Evolutionary conservation across 2,888 invertebrate species (phyloP).

Genomic region (Graphium colonna): DNA sequence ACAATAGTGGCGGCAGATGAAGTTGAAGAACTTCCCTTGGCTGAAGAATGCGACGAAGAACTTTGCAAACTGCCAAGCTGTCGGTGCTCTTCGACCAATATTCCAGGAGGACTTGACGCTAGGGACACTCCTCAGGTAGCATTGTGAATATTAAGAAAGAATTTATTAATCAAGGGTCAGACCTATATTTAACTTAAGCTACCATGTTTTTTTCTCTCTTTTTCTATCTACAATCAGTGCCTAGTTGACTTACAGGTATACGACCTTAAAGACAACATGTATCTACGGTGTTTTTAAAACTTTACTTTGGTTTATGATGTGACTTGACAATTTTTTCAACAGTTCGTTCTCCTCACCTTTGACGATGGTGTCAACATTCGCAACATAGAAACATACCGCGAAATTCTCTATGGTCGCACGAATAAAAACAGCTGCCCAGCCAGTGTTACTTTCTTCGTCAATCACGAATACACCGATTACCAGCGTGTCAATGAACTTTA

Average conservation of each 20-base stretch:
- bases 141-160: too few species aligned
- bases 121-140: slow-evolving; percentile 69
- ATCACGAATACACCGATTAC: slow-evolving; percentile 87
- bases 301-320: too few species aligned
- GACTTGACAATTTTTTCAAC: too few species aligned
- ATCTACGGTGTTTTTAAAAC: too few species aligned
- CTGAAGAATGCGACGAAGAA: slow-evolving; percentile 40
- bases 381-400: slow-evolving; percentile 76
- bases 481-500: slow-evolving; percentile 79
- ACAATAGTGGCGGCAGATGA: slow-evolving; percentile 20
- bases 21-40: slow-evolving; percentile 28
- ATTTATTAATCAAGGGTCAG: too few species aligned
- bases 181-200: too few species aligned
- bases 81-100: slow-evolving; percentile 55
- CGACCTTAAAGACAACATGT: too few species aligned
- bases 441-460: slow-evolving; percentile 84
- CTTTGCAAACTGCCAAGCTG: slow-evolving; percentile 66
- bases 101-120: slow-evolving; percentile 52
- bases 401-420: slow-evolving; percentile 63
- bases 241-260: too few species aligned
- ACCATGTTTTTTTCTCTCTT: too few species aligned
- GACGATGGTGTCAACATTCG: slow-evolving; percentile 81
- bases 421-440: slow-evolving; percentile 84
- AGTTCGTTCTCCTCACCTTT: slow-evolving; percentile 84
- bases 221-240: too few species aligned